A percentile compares a stretch with the other conserved stretches of the same genome.
Conservation (phyloP, 2,113 vertebrate genomes). For the Pteruthius melanotis region DNA sequence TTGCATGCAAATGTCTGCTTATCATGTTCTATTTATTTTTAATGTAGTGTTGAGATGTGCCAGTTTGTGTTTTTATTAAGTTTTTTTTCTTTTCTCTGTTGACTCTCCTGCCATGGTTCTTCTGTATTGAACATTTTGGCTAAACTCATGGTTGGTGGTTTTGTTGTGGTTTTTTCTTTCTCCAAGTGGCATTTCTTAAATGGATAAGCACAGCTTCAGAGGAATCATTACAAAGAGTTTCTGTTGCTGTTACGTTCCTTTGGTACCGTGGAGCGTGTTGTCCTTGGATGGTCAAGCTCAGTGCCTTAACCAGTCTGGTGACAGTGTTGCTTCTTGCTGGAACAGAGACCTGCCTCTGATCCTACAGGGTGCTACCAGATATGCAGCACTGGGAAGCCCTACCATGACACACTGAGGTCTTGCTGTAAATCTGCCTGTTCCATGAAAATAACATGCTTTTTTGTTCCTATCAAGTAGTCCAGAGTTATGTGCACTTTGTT, state of each 20-base stretch:
- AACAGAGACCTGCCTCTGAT: neutral
- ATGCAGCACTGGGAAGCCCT: neutral
- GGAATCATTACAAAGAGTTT: neutral
- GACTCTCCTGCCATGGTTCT: neutral
- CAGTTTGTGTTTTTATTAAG: neutral
- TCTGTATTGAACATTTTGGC: neutral
- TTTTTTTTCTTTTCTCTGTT: neutral
- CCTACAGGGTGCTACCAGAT: neutral
- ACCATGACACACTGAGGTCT: neutral
- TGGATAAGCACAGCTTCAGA: neutral
- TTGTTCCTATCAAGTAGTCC: neutral
- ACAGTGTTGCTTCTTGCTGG: neutral
- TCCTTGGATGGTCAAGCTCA: neutral
- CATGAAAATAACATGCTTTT: neutral
- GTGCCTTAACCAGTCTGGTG: neutral
- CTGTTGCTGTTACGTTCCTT: neutral
- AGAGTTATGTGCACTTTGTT: neutral
- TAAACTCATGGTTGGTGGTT: neutral
- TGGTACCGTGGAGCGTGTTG: neutral
- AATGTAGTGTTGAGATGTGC: neutral
- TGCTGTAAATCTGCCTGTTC: neutral
- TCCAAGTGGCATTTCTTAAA: neutral
- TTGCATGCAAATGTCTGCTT: neutral
- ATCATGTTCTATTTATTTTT: neutral
- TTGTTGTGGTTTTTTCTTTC: neutral